These are phyloP conservation scores for Cyprinodon brontotheroides DNA, from an alignment of 2,113 vertebrate species.

Conservation along the genomic window DNA sequence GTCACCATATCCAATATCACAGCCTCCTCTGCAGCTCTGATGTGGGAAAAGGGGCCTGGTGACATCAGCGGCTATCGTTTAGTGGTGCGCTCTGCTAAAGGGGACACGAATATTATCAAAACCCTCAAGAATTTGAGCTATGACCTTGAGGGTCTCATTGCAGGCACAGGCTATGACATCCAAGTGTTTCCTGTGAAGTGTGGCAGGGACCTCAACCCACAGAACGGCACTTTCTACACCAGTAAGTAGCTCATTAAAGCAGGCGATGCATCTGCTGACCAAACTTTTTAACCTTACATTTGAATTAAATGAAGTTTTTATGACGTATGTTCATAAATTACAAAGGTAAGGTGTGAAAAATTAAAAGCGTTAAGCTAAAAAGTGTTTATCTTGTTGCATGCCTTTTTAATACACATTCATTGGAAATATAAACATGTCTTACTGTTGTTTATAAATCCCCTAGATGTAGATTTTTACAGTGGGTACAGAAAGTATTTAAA, in stretches of 20 bases:
- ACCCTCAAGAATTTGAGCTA: not conserved
- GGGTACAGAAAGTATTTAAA: too few relatives aligned
- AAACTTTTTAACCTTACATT: too few relatives aligned
- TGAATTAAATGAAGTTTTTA: too few relatives aligned
- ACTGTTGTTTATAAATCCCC: too few relatives aligned
- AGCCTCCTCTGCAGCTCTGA: not conserved
- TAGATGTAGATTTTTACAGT: too few relatives aligned
- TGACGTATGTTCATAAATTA: too few relatives aligned
- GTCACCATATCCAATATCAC: slow-evolving; percentile 4
- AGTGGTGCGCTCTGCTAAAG: not conserved
- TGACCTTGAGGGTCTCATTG: slow-evolving; percentile 12
- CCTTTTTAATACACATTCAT: too few relatives aligned
- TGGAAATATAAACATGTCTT: too few relatives aligned
- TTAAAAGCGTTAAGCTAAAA: too few relatives aligned
- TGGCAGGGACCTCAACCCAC: slow-evolving; percentile 37
- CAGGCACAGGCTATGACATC: slow-evolving; percentile 40
- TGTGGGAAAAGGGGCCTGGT: slow-evolving; percentile 35
- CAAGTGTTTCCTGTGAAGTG: slow-evolving; percentile 71
- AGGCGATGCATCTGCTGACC: too few relatives aligned
- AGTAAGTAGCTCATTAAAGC: slow-evolving; percentile 41
- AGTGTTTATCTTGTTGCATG: too few relatives aligned
- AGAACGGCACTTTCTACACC: slow-evolving; percentile 53
- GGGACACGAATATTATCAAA: fast-evolving
- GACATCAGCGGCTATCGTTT: slow-evolving; percentile 41
- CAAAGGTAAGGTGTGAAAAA: too few relatives aligned